Evolutionary conservation across 2,113 vertebrate species (phyloP).

Genomic region (Boulengeromyrus knoepffleri): DNA sequence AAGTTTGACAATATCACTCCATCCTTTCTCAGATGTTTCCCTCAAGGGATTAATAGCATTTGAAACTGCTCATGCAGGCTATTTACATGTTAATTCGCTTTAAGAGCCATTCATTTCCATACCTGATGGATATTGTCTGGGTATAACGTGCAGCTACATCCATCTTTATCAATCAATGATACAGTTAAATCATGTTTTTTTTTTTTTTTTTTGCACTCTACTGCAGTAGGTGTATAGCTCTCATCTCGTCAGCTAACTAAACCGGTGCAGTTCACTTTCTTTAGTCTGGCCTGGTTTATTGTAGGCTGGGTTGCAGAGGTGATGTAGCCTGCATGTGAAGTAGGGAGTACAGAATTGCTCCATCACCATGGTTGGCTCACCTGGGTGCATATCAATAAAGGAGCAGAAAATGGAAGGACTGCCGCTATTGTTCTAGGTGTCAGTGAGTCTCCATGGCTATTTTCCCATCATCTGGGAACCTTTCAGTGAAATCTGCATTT

Average conservation of each 20-base stretch:
- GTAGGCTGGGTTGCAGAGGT: not conserved
- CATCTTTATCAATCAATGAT: not conserved
- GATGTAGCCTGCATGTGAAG: not conserved
- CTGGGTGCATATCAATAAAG: not conserved
- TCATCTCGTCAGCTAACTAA: not conserved
- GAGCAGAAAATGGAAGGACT: not conserved
- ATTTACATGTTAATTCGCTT: conserved; percentile 6
- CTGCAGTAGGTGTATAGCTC: not conserved
- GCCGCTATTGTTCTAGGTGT: not conserved
- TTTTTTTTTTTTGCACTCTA: not conserved
- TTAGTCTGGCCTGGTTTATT: not conserved
- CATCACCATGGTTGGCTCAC: not conserved
- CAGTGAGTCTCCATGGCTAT: not conserved
- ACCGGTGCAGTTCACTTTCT: not conserved
- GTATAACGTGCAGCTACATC: not conserved
- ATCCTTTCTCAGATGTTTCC: not conserved
- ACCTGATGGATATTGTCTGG: not conserved
- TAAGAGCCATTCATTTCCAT: not conserved
- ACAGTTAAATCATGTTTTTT: not conserved
- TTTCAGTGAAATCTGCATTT: not conserved
- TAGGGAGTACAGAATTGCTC: not conserved
- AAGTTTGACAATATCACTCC: not conserved
- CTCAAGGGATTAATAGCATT: not conserved
- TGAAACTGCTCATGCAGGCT: not conserved
- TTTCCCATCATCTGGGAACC: not conserved